Evolutionary conservation across 1,140 invertebrate species (phyloP), one percentile per base, ranked within the genome.

Genomic region (Plutomurus gul): DNA sequence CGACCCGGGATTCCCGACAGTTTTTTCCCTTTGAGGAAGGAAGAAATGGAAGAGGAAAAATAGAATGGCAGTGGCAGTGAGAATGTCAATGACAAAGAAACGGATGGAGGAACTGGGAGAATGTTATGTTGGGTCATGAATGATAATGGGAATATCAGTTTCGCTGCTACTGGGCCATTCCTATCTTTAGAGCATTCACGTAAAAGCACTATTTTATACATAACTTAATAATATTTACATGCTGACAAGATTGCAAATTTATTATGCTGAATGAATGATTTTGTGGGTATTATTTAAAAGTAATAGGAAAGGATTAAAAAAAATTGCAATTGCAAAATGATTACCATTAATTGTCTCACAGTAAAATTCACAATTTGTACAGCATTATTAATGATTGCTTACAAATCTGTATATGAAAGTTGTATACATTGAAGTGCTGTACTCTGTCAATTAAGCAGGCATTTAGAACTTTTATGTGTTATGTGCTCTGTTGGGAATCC

Each of bases 91-190:
- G 56, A 13, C 56, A 65, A 56, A 65, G 56, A 65, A 65, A 65
- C 56, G 16, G 27, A 65, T 36, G 16, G 56, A n/a, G 56, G n/a
- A 65, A 65, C 27, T 65, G 13, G 56, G 56, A 65, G 56, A 65
- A 65, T 65, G 56, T 65, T 65, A 65, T 65, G 56, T 65, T n/a
- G 56, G 56, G 56, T 65, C 56, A 65, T 65, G 56, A 65, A 65
- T 65, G 56, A n/a, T 65, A 36, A n/a, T 65, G 13, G 25, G 36
- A 36, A 33, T 60, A 60, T n/a, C n/a, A 65, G 30, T 65, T 65
- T 65, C 16, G 47, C 56, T 36, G n/a, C 18, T 30, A n/a, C 18
- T 30, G 13, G 8, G 5, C 10, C 56, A 43, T 43, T 43, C 4
- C 13, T 30, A 33, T 65, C 56, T n/a, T 65, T 65, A 2, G 2